phyloP scores from a whole-genome alignment of 2,888 invertebrate species.

The Mongoloraphidia duomilia region DNA sequence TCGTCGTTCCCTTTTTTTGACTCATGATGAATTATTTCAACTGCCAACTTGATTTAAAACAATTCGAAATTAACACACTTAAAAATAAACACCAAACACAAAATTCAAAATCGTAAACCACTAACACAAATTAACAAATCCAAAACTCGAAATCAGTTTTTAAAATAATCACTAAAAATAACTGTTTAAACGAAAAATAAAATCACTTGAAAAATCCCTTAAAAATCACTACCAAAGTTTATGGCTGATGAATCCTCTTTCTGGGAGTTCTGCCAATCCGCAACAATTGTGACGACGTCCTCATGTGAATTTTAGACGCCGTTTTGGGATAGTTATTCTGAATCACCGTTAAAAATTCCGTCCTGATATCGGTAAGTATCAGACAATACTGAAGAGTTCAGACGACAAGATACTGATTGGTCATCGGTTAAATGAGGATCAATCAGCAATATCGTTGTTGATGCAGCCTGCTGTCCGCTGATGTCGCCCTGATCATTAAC shows the following conservation, averaged over 20 bases:
- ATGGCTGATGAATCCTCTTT: slow-evolving; percentile 7
- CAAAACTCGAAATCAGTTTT: not conserved
- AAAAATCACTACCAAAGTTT: not conserved
- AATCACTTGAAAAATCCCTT: not conserved
- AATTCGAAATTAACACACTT: not conserved
- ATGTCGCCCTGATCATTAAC: too few relatives aligned
- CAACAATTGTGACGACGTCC: slow-evolving; percentile 4
- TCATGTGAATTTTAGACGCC: slow-evolving; percentile 3
- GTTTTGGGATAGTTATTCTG: not conserved
- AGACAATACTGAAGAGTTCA: too few relatives aligned
- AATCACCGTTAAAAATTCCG: too few relatives aligned
- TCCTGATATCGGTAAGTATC: too few relatives aligned
- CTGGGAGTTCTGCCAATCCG: slow-evolving; percentile 4
- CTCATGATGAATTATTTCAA: not conserved
- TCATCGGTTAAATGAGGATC: too few relatives aligned
- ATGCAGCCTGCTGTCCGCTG: too few relatives aligned
- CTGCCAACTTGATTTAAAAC: not conserved
- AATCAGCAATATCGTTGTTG: too few relatives aligned
- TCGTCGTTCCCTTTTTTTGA: not conserved
- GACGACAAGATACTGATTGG: too few relatives aligned
- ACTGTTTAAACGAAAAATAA: not conserved
- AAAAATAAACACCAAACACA: not conserved
- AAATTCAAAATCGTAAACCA: not conserved
- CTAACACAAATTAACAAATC: not conserved
- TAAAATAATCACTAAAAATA: not conserved